Base-by-base conservation (phyloP, 1,140 invertebrate species). In the Papilio helenus region DNA sequence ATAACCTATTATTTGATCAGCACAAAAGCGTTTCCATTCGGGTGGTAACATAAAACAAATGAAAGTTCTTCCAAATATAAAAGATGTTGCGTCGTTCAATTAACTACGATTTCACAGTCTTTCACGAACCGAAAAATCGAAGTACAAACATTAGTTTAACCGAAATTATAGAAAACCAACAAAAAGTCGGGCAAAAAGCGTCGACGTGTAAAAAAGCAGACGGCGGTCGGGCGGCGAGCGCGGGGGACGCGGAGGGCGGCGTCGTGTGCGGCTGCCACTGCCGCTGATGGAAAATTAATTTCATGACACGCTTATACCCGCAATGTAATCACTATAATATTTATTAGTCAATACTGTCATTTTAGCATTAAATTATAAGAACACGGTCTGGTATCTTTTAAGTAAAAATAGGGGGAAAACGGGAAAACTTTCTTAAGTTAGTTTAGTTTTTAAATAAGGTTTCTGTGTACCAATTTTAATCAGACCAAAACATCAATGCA, bases 61-160 rank as follows among this genome's bases (percentile, higher is more conserved):
- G 85, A 91, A 90, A 92, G 80, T 91, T 89, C n/a, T 89, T 88
- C 90, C 88, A 89, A 74, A 90, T 87, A 93, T 90, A 92, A 94
- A 92, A 92, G 89, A 87, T 88, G 89, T 93, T 92, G 92, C 89
- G 90, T 90, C 88, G 87, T 91, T 87, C 90, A 92, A 94, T 94
- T 94, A 94, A 91, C 87, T 93, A 68, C 90, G 85, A 94, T 94
- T 94, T 94, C 93, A 94, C 93, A 94, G 90, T 85, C 90, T 93
- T 92, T 93, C 93, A 94, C 91, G 93, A 94, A 94, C 93, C 93
- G 92, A 92, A 91, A 93, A 94, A 94, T 94, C 91, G 92, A 91
- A 94, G 88, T 86, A 90, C 93, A 94, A 94, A 94, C 93, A 94
- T 93, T 94, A 92, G 93, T 93, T 94, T 93, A 92, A 90, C 89